phyloP scores from a whole-genome alignment of 2,113 vertebrate species.

The Miniopterus natalensis region DNA sequence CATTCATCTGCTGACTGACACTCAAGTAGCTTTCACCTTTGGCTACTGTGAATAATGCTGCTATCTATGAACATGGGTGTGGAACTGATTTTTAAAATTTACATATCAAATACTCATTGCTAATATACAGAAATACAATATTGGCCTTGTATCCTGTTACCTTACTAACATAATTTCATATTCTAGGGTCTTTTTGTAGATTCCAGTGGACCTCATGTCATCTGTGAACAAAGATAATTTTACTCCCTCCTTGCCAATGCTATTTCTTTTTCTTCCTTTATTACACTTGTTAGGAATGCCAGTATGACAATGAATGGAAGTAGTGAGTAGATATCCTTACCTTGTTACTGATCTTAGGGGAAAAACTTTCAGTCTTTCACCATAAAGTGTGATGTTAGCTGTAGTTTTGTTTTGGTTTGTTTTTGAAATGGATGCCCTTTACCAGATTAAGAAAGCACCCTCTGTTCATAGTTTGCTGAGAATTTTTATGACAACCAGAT shows the following conservation, averaged over 20 bases:
- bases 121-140: not conserved
- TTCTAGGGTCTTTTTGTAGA: not conserved
- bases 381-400: not conserved
- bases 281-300: not conserved
- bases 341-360: not conserved
- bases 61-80: no score
- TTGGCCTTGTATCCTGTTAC: not conserved
- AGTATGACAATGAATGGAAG: not conserved
- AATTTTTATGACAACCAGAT: not conserved
- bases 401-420: not conserved
- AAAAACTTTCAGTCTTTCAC: not conserved
- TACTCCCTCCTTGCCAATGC: not conserved
- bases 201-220: not conserved
- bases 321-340: not conserved
- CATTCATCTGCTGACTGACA: not conserved
- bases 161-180: not conserved
- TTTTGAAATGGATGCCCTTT: not conserved
- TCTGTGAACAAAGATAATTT: not conserved
- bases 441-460: not conserved
- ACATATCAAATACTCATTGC: not conserved
- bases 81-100: not conserved
- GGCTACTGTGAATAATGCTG: not conserved
- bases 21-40: not conserved
- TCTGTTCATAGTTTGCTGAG: not conserved
- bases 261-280: not conserved